A percentile compares a stretch with the other conserved stretches of the same genome.
Evolutionary conservation across 2,113 vertebrate genomes (phyloP).

Genomic region (Cyprinus carpio): DNA sequence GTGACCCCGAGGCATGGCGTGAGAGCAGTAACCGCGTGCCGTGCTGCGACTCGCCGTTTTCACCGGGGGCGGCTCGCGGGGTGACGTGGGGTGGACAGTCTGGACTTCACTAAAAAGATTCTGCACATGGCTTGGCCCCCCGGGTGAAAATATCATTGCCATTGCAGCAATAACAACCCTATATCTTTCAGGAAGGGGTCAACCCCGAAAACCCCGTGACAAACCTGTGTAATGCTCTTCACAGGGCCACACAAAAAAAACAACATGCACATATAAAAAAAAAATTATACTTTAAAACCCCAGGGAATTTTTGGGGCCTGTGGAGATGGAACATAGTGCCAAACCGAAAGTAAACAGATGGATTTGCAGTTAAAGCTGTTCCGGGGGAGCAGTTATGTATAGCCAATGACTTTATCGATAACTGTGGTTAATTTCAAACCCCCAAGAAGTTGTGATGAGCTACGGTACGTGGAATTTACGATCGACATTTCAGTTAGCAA

Average conservation of each 20-base stretch:
- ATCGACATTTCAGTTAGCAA: slow-evolving; percentile 22
- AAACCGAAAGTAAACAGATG: slow-evolving; percentile 13
- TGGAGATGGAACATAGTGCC: not conserved
- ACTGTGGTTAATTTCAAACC: slow-evolving; percentile 13
- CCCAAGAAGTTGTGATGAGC: slow-evolving; percentile 19
- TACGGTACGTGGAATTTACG: not conserved
- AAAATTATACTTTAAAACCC: slow-evolving; percentile 1
- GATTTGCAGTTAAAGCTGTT: not conserved
- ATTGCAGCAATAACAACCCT: slow-evolving; percentile 97
- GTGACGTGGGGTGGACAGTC: slow-evolving; percentile 93
- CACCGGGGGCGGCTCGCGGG: slow-evolving; percentile 63
- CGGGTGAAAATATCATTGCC: slow-evolving; percentile 95
- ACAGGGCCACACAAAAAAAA: slow-evolving; percentile 30
- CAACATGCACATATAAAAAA: slow-evolving; percentile 9
- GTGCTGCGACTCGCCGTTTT: slow-evolving; percentile 88
- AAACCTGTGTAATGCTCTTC: slow-evolving; percentile 20
- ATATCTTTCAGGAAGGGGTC: slow-evolving; percentile 98
- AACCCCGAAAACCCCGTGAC: slow-evolving; percentile 86
- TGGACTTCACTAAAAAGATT: slow-evolving; percentile 98
- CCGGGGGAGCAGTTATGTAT: slow-evolving; percentile 5
- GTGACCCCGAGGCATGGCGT: slow-evolving; percentile 90
- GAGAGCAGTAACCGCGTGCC: slow-evolving; percentile 91
- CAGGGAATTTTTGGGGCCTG: slow-evolving; percentile 3
- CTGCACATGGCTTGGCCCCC: slow-evolving; percentile 98
- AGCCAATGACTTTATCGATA: not conserved